These are phyloP conservation scores for Cinclus mexicanus DNA, from an alignment of 2,113 vertebrate species.

Conservation along the genomic window DNA sequence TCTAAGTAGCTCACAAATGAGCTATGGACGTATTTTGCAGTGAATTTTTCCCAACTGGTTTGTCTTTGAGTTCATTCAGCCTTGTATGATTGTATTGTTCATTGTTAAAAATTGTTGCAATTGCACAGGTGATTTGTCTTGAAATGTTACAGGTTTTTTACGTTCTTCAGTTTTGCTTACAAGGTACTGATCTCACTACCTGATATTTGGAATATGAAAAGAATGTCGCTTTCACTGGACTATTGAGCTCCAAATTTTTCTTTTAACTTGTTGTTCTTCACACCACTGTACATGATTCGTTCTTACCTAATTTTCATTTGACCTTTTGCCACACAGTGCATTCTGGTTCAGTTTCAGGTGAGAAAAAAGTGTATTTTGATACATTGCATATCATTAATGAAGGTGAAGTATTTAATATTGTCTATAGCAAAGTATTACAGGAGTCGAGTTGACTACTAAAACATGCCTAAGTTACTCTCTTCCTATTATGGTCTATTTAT, in stretches of 20 bases:
- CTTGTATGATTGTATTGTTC: not conserved
- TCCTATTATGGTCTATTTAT: not conserved
- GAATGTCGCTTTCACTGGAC: not conserved
- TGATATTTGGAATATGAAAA: not conserved
- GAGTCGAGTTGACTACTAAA: not conserved
- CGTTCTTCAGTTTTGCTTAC: not conserved
- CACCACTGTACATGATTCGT: not conserved
- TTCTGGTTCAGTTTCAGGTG: not conserved
- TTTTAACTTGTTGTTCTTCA: not conserved
- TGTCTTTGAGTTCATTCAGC: not conserved
- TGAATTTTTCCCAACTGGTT: not conserved
- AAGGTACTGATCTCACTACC: not conserved
- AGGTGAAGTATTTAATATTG: not conserved
- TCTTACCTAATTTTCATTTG: not conserved
- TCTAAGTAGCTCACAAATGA: not conserved
- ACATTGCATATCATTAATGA: not conserved
- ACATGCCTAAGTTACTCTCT: not conserved
- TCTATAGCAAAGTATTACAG: not conserved
- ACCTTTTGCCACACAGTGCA: not conserved
- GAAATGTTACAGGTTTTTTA: not conserved
- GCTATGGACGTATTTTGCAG: not conserved
- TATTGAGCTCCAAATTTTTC: not conserved
- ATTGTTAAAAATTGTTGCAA: not conserved
- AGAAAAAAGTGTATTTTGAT: not conserved
- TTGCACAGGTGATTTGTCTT: not conserved